Evolutionary conservation across 2,113 vertebrate species (phyloP).

Genomic region (Sinocyclocheilus anshuiensis): DNA sequence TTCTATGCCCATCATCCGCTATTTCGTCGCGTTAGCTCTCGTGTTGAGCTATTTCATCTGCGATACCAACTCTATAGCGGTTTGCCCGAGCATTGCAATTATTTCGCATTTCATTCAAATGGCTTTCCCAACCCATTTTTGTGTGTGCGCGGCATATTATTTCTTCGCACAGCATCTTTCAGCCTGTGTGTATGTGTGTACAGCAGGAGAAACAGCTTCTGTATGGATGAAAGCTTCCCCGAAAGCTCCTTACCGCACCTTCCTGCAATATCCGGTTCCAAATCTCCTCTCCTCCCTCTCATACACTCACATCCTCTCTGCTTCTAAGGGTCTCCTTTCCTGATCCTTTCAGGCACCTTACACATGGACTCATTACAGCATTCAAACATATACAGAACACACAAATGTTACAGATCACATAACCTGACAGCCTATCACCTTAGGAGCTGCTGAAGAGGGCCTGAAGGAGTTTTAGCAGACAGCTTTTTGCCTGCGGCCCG

Average conservation of each 20-base stretch:
- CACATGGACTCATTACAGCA: slow-evolving; percentile 49
- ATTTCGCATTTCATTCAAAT: no score
- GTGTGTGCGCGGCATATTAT: no score
- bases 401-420: slow-evolving; percentile 46
- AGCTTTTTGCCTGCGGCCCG: slow-evolving; percentile 8
- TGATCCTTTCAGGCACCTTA: slow-evolving; percentile 52
- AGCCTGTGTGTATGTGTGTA: background rate
- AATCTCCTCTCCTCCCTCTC: slow-evolving; percentile 46
- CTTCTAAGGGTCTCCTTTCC: slow-evolving; percentile 46
- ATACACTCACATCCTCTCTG: slow-evolving; percentile 6
- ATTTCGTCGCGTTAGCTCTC: no score
- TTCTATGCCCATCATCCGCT: no score
- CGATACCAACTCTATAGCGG: no score
- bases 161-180: background rate
- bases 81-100: no score
- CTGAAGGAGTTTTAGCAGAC: slow-evolving; percentile 31
- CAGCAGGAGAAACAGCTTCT: background rate
- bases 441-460: slow-evolving; percentile 15
- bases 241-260: slow-evolving; percentile 52
- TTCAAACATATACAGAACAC: slow-evolving; percentile 21
- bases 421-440: slow-evolving; percentile 54
- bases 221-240: slow-evolving; percentile 47
- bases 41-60: no score
- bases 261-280: slow-evolving; percentile 45
- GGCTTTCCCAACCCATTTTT: no score